A percentile compares a stretch with the other conserved stretches of the same genome.
Conservation (phyloP, 2,113 vertebrate genomes). For the Helogale parvula region DNA sequence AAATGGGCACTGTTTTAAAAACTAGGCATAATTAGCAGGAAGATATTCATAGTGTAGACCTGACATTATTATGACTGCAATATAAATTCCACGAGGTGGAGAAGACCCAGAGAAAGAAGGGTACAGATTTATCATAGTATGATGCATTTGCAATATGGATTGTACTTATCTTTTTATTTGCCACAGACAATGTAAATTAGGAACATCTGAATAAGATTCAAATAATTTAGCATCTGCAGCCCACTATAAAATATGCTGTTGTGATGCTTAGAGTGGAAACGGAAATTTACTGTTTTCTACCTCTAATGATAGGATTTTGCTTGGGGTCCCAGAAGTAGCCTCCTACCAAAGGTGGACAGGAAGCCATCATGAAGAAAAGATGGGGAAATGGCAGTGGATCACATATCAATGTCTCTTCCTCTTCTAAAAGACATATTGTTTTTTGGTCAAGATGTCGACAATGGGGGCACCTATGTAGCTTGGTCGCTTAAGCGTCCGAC, state of each 20-base stretch:
- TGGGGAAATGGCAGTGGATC: background rate
- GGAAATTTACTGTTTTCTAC: slow-evolving; percentile 58
- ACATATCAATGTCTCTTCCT: background rate
- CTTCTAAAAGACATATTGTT: background rate
- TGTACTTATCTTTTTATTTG: slow-evolving; percentile 89
- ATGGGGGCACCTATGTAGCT: too few relatives aligned
- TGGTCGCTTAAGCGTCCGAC: too few relatives aligned
- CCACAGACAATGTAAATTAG: slow-evolving; percentile 84
- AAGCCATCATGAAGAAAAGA: background rate
- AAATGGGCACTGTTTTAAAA: slow-evolving; percentile 82
- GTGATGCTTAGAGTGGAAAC: slow-evolving; percentile 61
- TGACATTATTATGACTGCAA: slow-evolving; percentile 72
- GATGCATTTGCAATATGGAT: slow-evolving; percentile 85
- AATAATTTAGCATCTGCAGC: slow-evolving; percentile 82
- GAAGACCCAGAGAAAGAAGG: slow-evolving; percentile 73
- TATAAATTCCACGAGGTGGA: slow-evolving; percentile 81
- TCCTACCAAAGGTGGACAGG: slow-evolving; percentile 37
- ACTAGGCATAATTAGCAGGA: slow-evolving; percentile 72
- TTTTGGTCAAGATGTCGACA: background rate
- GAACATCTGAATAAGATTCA: slow-evolving; percentile 81
- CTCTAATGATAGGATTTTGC: slow-evolving; percentile 63
- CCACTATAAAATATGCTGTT: slow-evolving; percentile 79
- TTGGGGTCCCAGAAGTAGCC: slow-evolving; percentile 10
- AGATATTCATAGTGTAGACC: slow-evolving; percentile 71
- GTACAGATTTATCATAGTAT: slow-evolving; percentile 80